Base-by-base conservation (phyloP, 2,797 vertebrate species). In the Scolopax bukidnonensis region DNA sequence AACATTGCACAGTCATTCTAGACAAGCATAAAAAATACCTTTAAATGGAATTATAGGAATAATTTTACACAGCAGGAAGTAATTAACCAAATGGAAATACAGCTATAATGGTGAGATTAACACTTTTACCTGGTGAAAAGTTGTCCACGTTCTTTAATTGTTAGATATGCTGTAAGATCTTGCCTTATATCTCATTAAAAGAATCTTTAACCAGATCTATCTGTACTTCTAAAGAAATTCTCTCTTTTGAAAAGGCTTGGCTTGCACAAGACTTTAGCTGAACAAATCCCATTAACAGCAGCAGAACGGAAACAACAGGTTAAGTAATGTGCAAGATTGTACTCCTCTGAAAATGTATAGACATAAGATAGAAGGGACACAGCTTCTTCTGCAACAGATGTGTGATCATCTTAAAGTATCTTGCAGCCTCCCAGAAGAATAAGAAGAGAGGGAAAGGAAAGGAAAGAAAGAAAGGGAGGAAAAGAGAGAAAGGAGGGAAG, bases 241-340 rank as follows among this genome's bases (percentile, higher is more conserved):
- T 71, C 19, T 67, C 85, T 96, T 96, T 95, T 94, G 73, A 78
- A 95, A 95, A 85, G 45, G 14, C 43, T 89, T 89, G 81, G 20
- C 48, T 89, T 80, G 74, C 90, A 69, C 27, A 92, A 59, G 68
- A 59, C n/a, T 85, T 93, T 61, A 71, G 78, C 71, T 85, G 86
- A 96, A 92, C 68, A 95, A 93, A 94, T 96, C 90, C 68, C 84
- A 92, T 92, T 93, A 96, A 87, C 13, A 74, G 64, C 64, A 89
- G 51, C 53, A 47, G 1, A 32, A 83, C 0, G 6, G 64, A 91
- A 95, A 94, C 48, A 83, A 71, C 57, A 51, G 45, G 0, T 0
- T 61, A 74, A 83, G 67, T 47, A 77, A 87, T 24, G 38, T 53
- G n/a, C 48, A 64, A 57, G 53, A 67, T 84, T 65, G 27, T 87